Evolutionary conservation across 2,797 vertebrate species (phyloP), one percentile per base, ranked within the genome.

Genomic region (Bryconaethiops microstoma): DNA sequence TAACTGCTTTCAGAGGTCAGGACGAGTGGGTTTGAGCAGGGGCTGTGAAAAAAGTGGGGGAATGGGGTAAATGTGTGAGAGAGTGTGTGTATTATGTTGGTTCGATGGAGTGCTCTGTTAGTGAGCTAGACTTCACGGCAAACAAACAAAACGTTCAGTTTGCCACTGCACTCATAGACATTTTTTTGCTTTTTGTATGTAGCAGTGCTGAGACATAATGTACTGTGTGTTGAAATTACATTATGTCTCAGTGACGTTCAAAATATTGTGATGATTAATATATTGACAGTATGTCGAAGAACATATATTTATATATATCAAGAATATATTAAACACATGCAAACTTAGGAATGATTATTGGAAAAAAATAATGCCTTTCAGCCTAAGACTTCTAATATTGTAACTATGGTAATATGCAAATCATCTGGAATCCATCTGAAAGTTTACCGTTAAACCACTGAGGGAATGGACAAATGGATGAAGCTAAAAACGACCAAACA

Each of bases 1-100:
- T 94, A 94, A 94, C 93, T 90, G 95, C 94, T 96, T 96, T 95
- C 92, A 91, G 94, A 94, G 87, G 93, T 96, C 95, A 96, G 95
- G 95, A 94, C 91, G 92, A 92, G 91, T 92, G 89, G 88, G 78
- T 86, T 88, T 82, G 92, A 89, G 84, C 93, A 87, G 83, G 88
- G 92, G 91, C 90, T 93, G 94, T 92, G 93, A 92, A 91, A 89
- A 82, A 86, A 85, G 90, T 87, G 86, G 81, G 76, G 39, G n/a
- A 70, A 57, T 74, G 62, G 52, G 65, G 69, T 79, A 52, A 48
- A 39, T 68, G 63, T 78, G 60, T 21, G 48, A 70, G 74, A 67
- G 74, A 62, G 77, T 75, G 78, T 73, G 35, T 70, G 29, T 48
- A 42, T 50, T 62, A 35, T 82, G 82, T 84, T 73, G 77, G 84